A percentile compares a stretch with the other conserved stretches of the same genome.
phyloP scores from a whole-genome alignment of 2,888 invertebrate species.

The Dasypolia templi region DNA sequence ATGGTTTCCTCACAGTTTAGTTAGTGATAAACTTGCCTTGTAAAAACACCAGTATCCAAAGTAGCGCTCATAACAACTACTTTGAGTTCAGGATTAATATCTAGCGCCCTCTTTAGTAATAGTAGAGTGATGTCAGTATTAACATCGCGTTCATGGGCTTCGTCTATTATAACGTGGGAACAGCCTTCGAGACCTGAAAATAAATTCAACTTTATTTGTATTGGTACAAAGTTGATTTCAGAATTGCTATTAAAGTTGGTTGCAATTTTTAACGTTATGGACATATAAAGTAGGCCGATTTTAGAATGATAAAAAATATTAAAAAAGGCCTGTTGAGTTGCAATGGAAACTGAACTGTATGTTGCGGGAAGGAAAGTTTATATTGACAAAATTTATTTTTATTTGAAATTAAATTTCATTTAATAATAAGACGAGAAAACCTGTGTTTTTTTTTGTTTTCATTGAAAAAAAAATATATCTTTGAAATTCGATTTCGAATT shows the following conservation, averaged over 20 bases:
- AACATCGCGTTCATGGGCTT: conserved; percentile 93
- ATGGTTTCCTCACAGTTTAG: not conserved
- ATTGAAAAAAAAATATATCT: too few species aligned
- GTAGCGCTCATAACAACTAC: conserved; percentile 94
- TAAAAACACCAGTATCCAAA: conserved; percentile 91
- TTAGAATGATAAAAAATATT: not conserved
- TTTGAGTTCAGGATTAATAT: conserved; percentile 89
- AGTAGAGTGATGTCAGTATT: conserved; percentile 92
- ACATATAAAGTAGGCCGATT: not conserved
- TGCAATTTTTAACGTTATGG: not conserved
- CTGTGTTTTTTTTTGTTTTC: too few species aligned
- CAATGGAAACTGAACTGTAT: not conserved
- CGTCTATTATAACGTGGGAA: conserved; percentile 93
- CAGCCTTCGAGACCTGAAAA: conserved; percentile 88
- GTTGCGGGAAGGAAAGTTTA: not conserved
- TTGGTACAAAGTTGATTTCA: not conserved
- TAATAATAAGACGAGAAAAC: too few species aligned
- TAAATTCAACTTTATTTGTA: not conserved
- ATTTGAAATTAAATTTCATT: too few species aligned
- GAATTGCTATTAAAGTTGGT: not conserved
- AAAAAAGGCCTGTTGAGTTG: not conserved
- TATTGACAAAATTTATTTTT: not conserved
- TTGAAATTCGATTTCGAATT: too few species aligned
- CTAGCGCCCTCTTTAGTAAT: conserved; percentile 89
- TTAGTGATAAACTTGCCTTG: conserved; percentile 66